Conservation (phyloP, 2,113 vertebrate species). For the Microcebus jonahi region DNA sequence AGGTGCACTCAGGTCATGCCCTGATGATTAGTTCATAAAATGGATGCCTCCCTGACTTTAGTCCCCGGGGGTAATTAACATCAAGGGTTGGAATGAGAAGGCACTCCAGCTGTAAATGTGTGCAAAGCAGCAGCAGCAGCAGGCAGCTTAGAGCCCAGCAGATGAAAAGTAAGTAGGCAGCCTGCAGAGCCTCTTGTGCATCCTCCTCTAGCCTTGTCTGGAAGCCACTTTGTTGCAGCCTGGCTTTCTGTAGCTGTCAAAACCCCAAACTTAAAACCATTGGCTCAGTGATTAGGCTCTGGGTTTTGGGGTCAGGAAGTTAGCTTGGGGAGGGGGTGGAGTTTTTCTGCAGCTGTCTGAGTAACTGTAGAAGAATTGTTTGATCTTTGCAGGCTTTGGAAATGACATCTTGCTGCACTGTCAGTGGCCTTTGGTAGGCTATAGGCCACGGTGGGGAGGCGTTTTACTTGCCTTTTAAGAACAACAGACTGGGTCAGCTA, state of each 20-base stretch:
- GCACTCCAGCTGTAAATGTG: background rate
- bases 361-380: constrained; percentile 74
- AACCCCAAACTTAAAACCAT: constrained; percentile 72
- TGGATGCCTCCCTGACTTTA: background rate
- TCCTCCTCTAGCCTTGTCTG: background rate
- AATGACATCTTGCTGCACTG: constrained; percentile 53
- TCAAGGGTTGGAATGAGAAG: background rate
- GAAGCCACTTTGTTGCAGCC: constrained; percentile 48
- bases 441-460: background rate
- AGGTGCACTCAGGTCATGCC: background rate
- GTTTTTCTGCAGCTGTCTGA: constrained; percentile 82
- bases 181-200: background rate
- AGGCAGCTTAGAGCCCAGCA: background rate
- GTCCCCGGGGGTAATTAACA: background rate
- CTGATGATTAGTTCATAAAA: constrained; percentile 10
- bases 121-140: background rate
- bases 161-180: background rate
- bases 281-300: constrained; percentile 75
- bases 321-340: constrained; percentile 75
- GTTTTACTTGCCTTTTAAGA: constrained; percentile 10
- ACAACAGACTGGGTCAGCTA: background rate
- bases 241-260: constrained; percentile 62
- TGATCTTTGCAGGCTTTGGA: constrained; percentile 80
- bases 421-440: constrained; percentile 45
- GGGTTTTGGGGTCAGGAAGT: constrained; percentile 87